Evolutionary conservation across 2,888 invertebrate species (phyloP), one percentile per base, ranked within the genome.

Genomic region (Chironomus tentans): DNA sequence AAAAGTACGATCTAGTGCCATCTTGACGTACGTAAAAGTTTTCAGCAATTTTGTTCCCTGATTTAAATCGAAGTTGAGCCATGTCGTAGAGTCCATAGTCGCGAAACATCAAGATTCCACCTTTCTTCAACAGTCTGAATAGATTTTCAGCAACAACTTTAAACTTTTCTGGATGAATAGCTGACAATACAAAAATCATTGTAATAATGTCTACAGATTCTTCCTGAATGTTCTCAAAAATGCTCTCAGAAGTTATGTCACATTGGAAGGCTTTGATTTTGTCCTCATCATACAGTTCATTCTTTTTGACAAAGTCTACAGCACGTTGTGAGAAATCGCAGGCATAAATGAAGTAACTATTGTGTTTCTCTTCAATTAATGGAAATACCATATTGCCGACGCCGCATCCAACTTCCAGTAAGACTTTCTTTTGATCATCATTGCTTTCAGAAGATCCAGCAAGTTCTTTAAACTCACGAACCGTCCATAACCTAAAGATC

Each of bases 361-460:
- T 85, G 0, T 83, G 80, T 0, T 91, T 89, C 80, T 94, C 94
- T 80, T 93, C 90, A 0, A 97, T 83, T 70, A 99, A 83, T 0
- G 98, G 98, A 83, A 92, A 98, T 69, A 98, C 87, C 82, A 98
- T 92, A 85, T 99, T 99, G 0, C 99, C 99, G 7, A 97, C 98
- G 3, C 99, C 98, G 82, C 97, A 97, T 0, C 97, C 97, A 5
- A 96, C 88, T 85, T 98, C 97, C 21, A 94, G 84, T 72, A 93
- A 85, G 12, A 84, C 82, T 77, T 81, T 82, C 74, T 79, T 85
- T 2, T 86, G 85, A 62, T 84, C 84, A 70, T 85, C 85, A 38
- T 79, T 80, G 22, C 12, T 13, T 76, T 85, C 86, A 76, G 18
- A 56, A 56, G n/a, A 18, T 18, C 85, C 85, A 77, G 91, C 85